A percentile compares a stretch with the other conserved stretches of the same genome.
phyloP scores from a whole-genome alignment of 2,888 invertebrate species.

The Cynaeus angustus region DNA sequence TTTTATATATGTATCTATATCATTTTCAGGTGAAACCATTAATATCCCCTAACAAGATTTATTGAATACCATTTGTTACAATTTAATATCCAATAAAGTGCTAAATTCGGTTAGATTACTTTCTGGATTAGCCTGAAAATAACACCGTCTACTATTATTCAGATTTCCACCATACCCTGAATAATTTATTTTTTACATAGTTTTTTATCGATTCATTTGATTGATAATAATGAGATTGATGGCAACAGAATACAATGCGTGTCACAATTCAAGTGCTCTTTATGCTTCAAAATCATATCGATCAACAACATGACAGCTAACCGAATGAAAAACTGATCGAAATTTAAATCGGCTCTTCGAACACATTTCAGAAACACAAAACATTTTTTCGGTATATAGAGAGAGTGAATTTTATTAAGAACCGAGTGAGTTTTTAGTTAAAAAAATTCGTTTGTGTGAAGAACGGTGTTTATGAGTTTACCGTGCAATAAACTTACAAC shows the following conservation, averaged over 20 bases:
- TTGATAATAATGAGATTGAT: conserved; percentile 34
- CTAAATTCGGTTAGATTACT: not conserved
- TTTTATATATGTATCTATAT: too few relatives aligned
- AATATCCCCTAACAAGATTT: too few relatives aligned
- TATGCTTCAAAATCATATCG: conserved; percentile 18
- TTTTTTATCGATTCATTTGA: conserved; percentile 10
- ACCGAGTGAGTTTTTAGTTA: too few relatives aligned
- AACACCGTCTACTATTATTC: not conserved
- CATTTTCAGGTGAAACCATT: too few relatives aligned
- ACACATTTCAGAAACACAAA: conserved; percentile 7
- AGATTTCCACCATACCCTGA: not conserved
- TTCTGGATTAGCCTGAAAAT: not conserved
- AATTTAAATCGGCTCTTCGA: conserved; percentile 19
- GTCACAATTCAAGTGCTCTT: conserved; percentile 27
- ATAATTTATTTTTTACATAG: conserved; percentile 8
- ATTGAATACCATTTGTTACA: too few relatives aligned
- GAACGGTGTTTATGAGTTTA: conserved; percentile 37
- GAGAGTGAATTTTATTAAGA: too few relatives aligned
- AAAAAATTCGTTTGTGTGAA: too few relatives aligned
- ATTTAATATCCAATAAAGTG: too few relatives aligned
- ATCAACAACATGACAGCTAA: conserved; percentile 29
- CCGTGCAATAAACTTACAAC: conserved; percentile 30
- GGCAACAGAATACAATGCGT: conserved; percentile 27
- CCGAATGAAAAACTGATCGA: conserved; percentile 22
- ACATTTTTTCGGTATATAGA: conserved; percentile 21